Conservation (phyloP, 2,888 invertebrate genomes). For the Agrochola circellaris region DNA sequence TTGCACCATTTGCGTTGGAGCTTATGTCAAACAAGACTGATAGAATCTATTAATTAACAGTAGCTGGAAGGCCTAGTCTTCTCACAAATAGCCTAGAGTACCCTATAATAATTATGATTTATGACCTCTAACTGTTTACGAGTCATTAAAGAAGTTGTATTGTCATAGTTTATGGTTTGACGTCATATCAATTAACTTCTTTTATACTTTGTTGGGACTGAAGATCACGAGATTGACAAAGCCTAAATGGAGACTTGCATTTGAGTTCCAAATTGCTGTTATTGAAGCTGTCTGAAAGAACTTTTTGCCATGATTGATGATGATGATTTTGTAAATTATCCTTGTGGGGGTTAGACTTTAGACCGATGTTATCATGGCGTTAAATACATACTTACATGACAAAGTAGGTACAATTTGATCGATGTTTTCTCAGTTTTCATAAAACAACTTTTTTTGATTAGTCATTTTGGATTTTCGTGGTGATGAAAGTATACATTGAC, state of each 20-base stretch:
- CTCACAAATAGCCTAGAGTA: neutral
- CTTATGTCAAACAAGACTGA: neutral
- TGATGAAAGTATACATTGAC: conserved; percentile 5
- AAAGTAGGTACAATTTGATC: conserved; percentile 20
- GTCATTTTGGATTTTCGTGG: conserved; percentile 23
- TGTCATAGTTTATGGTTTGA: conserved; percentile 37
- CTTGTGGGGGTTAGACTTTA: conserved; percentile 29
- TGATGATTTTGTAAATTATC: conserved; percentile 18
- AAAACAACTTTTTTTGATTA: neutral
- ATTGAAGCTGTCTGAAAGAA: conserved; percentile 9
- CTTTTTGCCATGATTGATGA: conserved; percentile 35
- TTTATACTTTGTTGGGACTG: conserved; percentile 7
- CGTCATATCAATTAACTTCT: conserved; percentile 55
- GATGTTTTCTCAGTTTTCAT: conserved; percentile 21
- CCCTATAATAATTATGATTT: conserved; percentile 31
- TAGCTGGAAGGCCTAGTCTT: neutral
- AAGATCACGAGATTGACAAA: conserved; percentile 29
- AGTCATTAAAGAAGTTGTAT: conserved; percentile 22
- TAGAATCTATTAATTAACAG: conserved; percentile 3
- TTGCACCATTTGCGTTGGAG: neutral
- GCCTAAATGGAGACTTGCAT: conserved; percentile 11
- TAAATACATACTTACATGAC: conserved; percentile 21
- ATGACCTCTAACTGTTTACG: conserved; percentile 9
- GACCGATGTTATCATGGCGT: conserved; percentile 10
- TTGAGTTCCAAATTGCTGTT: conserved; percentile 16